Conservation (phyloP, 1,140 invertebrate genomes). For the Acromyrmex heyeri region DNA sequence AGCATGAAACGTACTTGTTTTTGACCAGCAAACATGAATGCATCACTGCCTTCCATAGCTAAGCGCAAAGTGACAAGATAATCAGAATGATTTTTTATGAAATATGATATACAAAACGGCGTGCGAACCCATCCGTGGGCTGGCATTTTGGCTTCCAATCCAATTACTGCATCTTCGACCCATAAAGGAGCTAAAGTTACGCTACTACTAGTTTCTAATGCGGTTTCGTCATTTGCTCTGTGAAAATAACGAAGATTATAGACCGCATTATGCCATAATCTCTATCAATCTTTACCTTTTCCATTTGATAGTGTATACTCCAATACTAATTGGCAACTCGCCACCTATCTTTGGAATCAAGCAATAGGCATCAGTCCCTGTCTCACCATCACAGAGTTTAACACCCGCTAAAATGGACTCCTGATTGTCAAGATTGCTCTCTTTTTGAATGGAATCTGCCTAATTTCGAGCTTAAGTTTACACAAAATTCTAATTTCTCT, state of each 20-base stretch:
- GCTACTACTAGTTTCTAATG: conserved; percentile 85
- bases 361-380: conserved; percentile 87
- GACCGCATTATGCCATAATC: not conserved
- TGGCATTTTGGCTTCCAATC: conserved; percentile 91
- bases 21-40: conserved; percentile 96
- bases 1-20: conserved; percentile 89
- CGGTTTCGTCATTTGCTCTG: conserved; percentile 78
- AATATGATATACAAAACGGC: conserved; percentile 90
- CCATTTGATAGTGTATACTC: conserved; percentile 92
- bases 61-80: conserved; percentile 91
- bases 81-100: conserved; percentile 91
- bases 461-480: conserved; percentile 50
- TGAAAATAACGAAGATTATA: conserved; percentile 59
- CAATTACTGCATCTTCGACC: conserved; percentile 90
- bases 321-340: conserved; percentile 88
- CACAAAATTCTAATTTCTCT: not conserved
- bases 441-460: conserved; percentile 81
- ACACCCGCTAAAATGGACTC: conserved; percentile 79
- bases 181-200: conserved; percentile 88
- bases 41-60: conserved; percentile 93
- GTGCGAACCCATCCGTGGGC: conserved; percentile 91
- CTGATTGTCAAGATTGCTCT: conserved; percentile 72
- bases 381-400: conserved; percentile 84
- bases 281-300: conserved; percentile 87
- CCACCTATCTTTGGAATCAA: conserved; percentile 85